Evolutionary conservation across 2,888 invertebrate species (phyloP).

Genomic region (Ophion ellenae): DNA sequence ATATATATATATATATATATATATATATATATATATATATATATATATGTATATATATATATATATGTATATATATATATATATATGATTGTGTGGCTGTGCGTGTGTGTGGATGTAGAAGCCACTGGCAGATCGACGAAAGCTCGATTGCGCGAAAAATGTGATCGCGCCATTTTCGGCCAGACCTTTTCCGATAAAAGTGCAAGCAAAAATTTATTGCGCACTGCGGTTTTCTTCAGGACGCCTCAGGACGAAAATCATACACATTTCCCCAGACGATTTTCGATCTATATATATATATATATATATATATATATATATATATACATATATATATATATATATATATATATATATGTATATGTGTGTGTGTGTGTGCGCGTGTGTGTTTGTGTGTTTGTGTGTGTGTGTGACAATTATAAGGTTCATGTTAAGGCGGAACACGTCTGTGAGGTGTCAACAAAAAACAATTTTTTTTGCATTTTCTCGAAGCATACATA

Average conservation of each 20-base stretch:
- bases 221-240: not conserved
- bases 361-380: too few relatives aligned
- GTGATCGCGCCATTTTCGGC: not conserved
- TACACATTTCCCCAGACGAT: not conserved
- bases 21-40: not conserved
- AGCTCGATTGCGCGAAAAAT: constrained; percentile 29
- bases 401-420: too few relatives aligned
- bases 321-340: too few relatives aligned
- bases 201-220: not conserved
- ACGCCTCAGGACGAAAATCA: too few relatives aligned
- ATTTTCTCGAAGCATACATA: too few relatives aligned
- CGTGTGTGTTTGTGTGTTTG: too few relatives aligned
- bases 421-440: too few relatives aligned
- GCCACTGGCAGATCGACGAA: not conserved
- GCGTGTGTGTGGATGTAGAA: not conserved
- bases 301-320: too few relatives aligned
- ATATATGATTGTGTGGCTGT: too few relatives aligned
- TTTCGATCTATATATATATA: not conserved
- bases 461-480: too few relatives aligned
- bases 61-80: not conserved
- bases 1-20: not conserved
- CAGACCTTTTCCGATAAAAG: not conserved
- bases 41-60: not conserved
- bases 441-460: too few relatives aligned
- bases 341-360: too few relatives aligned